A percentile compares a stretch with the other conserved stretches of the same genome.
These are phyloP conservation scores for Oreamnos americanus DNA, from an alignment of 2,113 vertebrate species.

Conservation along the genomic window DNA sequence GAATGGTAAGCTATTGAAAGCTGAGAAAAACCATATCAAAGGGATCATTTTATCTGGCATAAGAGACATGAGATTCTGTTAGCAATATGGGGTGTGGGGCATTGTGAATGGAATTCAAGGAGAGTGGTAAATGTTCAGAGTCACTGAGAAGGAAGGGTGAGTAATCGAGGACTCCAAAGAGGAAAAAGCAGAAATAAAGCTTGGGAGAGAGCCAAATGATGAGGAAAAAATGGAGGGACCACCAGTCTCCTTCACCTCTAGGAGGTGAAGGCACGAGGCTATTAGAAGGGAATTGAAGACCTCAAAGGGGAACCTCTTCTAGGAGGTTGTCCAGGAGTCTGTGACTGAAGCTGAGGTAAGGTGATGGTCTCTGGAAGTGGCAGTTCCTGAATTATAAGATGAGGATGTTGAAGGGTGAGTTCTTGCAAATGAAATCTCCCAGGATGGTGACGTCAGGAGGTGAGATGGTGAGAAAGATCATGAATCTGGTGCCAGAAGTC, in stretches of 20 bases:
- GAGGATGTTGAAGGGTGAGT: background rate
- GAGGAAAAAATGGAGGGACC: background rate
- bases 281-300: background rate
- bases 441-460: background rate
- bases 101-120: background rate
- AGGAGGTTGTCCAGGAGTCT: background rate
- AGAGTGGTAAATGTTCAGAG: background rate
- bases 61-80: background rate
- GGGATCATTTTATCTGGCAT: background rate
- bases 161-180: background rate
- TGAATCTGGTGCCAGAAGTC: background rate
- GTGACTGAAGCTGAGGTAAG: background rate
- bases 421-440: background rate
- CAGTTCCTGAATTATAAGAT: background rate
- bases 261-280: background rate
- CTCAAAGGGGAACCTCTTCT: background rate
- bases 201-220: background rate
- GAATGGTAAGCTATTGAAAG: background rate
- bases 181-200: background rate
- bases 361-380: background rate
- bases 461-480: background rate
- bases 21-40: background rate
- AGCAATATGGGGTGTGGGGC: background rate
- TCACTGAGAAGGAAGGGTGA: background rate
- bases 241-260: background rate